Evolutionary conservation across 2,797 vertebrate genomes (phyloP).

Genomic region (Hafferia zeledoni): DNA sequence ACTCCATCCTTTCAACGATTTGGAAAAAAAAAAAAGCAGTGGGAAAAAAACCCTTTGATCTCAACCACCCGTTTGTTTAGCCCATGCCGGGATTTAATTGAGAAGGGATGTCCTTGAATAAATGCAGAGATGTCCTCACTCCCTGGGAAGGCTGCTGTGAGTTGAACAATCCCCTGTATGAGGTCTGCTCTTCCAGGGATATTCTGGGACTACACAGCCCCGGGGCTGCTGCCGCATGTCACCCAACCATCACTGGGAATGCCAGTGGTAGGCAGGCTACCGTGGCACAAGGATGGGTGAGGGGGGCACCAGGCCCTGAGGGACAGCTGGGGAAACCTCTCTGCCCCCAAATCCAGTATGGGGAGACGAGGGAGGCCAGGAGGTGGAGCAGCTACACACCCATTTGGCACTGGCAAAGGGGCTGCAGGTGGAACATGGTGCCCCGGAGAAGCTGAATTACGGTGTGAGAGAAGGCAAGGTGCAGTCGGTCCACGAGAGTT

Average conservation of each 20-base stretch:
- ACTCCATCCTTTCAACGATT: not conserved
- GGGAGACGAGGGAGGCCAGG: rapidly evolving
- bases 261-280: rapidly evolving
- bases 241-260: not conserved
- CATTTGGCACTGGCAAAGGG: not conserved
- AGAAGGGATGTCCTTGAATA: conserved; percentile 52
- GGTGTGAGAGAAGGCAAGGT: not conserved
- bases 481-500: not conserved
- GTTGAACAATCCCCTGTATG: not conserved
- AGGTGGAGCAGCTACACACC: rapidly evolving
- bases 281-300: rapidly evolving
- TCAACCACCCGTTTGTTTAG: conserved; percentile 43
- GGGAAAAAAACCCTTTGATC: not conserved
- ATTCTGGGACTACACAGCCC: not conserved
- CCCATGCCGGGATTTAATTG: conserved; percentile 42
- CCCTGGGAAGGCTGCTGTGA: not conserved
- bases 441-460: not conserved
- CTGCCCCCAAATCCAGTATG: rapidly evolving
- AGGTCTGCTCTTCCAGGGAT: not conserved
- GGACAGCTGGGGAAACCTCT: not conserved
- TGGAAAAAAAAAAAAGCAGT: not conserved
- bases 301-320: rapidly evolving
- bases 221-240: not conserved
- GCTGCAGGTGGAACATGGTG: not conserved
- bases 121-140: conserved; percentile 2